Base-by-base conservation (phyloP, 2,113 vertebrate species). In the Nothoprocta pentlandii region DNA sequence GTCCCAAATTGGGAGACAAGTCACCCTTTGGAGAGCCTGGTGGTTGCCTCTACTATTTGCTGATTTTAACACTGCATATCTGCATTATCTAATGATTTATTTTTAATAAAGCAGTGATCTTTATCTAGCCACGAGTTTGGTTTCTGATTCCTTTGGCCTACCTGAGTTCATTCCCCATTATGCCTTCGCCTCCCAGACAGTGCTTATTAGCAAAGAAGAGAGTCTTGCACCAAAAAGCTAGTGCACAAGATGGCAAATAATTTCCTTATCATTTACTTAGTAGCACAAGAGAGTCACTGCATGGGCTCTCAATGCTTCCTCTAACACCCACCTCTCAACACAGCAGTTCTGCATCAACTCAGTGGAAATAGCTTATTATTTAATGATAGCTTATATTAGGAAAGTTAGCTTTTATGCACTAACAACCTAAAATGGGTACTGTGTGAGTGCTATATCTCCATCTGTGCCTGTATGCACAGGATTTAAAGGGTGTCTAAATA, bases 351-450 rank as follows among this genome's bases (percentile, higher is more conserved):
- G 62, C 69, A 84, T 70, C 11, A 12, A 88, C 91, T 90, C 47
- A 80, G 76, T 44, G 26, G 59, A 83, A 94, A 88, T 26, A 90
- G 76, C 76, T 95, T 91, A 86, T 95, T 94, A 85, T 80, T 74
- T 83, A 80, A n/a, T 22, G 51, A 93, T 87, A 84, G 42, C 84
- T 84, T 41, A 10, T 81, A 92, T 90, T 93, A 93, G 46, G 81
- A 74, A 62, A 12, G 16, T 62, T 93, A 64, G 47, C 62, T 92
- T 86, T 90, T 79, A 86, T 47, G 32, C 59, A 47, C n/a, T 22
- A 26, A 66, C 76, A 69, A 62, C 88, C 58, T 87, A 82, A 93
- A 95, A 70, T 26, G n/a, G 30, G 21, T 20, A 61, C 2, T 1
- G 17, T 30, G 9, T 5, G 56, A 84, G 44, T 34, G 13, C 30